These are phyloP conservation scores for Musca vetustissima DNA, from an alignment of 1,140 invertebrate species.

Conservation along the genomic window DNA sequence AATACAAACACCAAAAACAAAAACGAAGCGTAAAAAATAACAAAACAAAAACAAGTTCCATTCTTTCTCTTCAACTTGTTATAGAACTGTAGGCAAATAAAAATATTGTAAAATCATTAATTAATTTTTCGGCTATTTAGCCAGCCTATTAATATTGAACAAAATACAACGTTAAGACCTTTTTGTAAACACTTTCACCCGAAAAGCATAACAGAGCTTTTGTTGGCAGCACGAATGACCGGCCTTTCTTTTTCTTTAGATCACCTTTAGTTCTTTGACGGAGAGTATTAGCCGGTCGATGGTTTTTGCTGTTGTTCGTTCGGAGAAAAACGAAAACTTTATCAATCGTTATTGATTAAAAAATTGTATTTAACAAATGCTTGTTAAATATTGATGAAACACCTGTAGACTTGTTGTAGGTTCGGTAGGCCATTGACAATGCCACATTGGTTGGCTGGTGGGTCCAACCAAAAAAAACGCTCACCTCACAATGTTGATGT, in stretches of 20 bases:
- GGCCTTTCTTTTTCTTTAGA: not conserved
- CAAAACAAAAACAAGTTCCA: too few species aligned
- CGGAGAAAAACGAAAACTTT: not conserved
- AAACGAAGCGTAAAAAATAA: too few species aligned
- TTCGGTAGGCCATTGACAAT: not conserved
- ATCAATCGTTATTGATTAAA: constrained; percentile 20
- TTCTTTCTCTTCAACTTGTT: too few species aligned
- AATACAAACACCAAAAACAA: too few species aligned
- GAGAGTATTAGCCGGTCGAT: too few species aligned
- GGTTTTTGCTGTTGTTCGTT: too few species aligned
- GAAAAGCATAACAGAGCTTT: not conserved
- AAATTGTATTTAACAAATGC: constrained; percentile 14
- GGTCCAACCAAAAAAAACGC: too few species aligned
- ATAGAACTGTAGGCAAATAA: too few species aligned
- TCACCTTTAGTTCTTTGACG: too few species aligned
- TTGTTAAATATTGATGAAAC: constrained; percentile 23
- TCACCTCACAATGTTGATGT: too few species aligned
- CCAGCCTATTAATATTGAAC: too few species aligned
- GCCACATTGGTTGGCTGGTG: not conserved
- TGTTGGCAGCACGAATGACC: not conserved
- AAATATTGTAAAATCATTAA: constrained; percentile 3
- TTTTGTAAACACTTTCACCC: constrained; percentile 19
- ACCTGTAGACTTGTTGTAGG: constrained; percentile 6
- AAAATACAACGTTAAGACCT: not conserved
- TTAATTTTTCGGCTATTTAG: constrained; percentile 11